Evolutionary conservation across 2,113 vertebrate genomes (phyloP).

Genomic region (Leucoraja erinaceus): DNA sequence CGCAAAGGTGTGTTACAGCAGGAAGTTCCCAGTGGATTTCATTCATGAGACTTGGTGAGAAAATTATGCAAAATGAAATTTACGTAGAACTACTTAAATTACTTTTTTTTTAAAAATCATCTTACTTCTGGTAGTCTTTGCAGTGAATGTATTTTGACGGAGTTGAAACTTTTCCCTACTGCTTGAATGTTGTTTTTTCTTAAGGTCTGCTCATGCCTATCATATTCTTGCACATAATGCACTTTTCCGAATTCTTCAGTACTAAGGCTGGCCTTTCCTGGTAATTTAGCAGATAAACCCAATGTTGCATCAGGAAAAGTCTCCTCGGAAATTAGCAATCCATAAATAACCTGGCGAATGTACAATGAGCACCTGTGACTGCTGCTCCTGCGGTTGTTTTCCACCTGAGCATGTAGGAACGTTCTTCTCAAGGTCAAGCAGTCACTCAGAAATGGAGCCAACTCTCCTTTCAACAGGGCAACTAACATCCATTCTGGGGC

Average conservation of each 20-base stretch:
- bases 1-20: no score
- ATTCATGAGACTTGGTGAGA: no score
- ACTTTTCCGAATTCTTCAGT: background rate
- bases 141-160: slow-evolving; percentile 50
- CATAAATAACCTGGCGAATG: slow-evolving; percentile 75
- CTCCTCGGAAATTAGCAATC: slow-evolving; percentile 56
- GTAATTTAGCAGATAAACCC: background rate
- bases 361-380: slow-evolving; percentile 63
- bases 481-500: slow-evolving; percentile 62
- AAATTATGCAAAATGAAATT: no score
- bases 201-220: slow-evolving; percentile 66
- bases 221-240: slow-evolving; percentile 65
- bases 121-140: slow-evolving; percentile 68
- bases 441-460: slow-evolving; percentile 66
- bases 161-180: slow-evolving; percentile 43
- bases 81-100: no score
- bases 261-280: background rate
- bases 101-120: background rate
- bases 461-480: slow-evolving; percentile 56
- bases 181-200: slow-evolving; percentile 61
- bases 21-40: no score
- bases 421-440: slow-evolving; percentile 64
- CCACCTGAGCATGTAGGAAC: slow-evolving; percentile 79
- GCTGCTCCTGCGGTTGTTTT: slow-evolving; percentile 69
- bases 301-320: background rate